Base-by-base conservation (phyloP, 2,888 invertebrate species). In the Mesorhabditis spiculigera region DNA sequence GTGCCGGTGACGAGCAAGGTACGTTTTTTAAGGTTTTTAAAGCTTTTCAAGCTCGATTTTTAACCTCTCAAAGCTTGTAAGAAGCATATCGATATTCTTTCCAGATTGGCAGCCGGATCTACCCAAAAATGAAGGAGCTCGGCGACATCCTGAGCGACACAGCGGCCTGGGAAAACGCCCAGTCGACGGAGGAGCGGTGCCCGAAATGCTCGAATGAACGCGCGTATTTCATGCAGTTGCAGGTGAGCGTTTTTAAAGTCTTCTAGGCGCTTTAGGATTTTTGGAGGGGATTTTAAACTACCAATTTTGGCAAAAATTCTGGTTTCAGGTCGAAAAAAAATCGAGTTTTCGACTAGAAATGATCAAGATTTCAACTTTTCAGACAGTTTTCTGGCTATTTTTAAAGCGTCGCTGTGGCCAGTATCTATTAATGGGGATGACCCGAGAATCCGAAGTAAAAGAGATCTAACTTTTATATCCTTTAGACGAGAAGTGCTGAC, bases 151-250 rank as follows among this genome's bases (percentile, higher is more conserved):
- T 97, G 87, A 95, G 95, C 16, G 95, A 95, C 63, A 91, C 93
- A 72, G 93, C 93, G 72, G 95, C 96, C 6, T 97, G 96, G 95
- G 93, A 95, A 86, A 96, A 96, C 89, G 96, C 95, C 6, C 95
- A 97, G 87, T 92, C 93, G 0, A 97, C 96, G 0, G 93, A 94
- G 74, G 94, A 93, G 78, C 91, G 92, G 4, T 98, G 98, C 86
- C 97, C 97, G 0, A 91, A 92, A 86, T 98, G 98, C 87, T 89
- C 90, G 16, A 91, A 96, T 86, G 90, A 90, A 8, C 90, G 91
- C 85, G 98, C 98, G 0, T 98, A 92, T 87, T 98, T 97, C 86
- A 93, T 95, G 92, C 97, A 98, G 88, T 90, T 98, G 75, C 98
- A 99, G 65, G 28, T 50, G n/a, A 10, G 50, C 8, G 50, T 8